Evolutionary conservation across 2,888 invertebrate species (phyloP).

Genomic region (Phengaris arion): DNA sequence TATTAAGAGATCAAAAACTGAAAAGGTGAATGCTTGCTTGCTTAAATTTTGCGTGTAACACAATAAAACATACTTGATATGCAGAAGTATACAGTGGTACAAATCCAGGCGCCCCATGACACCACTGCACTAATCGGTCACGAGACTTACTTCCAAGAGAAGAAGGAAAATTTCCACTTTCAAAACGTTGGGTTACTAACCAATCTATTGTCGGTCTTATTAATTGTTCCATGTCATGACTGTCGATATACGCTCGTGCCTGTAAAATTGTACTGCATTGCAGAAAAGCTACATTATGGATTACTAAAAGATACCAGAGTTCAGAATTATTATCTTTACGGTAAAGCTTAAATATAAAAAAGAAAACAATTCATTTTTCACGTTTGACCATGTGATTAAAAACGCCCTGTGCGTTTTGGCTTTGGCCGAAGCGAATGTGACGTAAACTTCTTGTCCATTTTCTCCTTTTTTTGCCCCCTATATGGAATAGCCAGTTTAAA

Average conservation of each 20-base stretch:
- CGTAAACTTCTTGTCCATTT: too few species aligned
- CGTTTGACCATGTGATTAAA: too few species aligned
- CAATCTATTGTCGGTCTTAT: conserved; percentile 84
- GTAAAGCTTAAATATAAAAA: too few species aligned
- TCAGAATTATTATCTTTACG: too few species aligned
- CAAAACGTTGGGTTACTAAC: conserved; percentile 77
- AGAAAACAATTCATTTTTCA: too few species aligned
- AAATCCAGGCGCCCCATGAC: conserved; percentile 95
- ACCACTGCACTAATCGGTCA: conserved; percentile 94
- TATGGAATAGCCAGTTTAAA: too few species aligned
- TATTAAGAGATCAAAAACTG: too few species aligned
- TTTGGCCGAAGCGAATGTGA: too few species aligned
- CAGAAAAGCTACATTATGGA: neutral
- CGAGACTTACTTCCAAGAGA: conserved; percentile 82
- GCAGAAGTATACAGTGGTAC: conserved; percentile 84
- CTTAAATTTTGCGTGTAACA: neutral
- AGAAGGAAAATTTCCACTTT: conserved; percentile 87
- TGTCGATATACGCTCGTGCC: conserved; percentile 78
- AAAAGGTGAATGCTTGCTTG: too few species aligned
- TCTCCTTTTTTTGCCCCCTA: too few species aligned
- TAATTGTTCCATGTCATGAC: conserved; percentile 76
- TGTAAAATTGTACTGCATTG: conserved; percentile 47
- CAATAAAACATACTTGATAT: conserved; percentile 74
- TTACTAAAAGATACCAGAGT: too few species aligned
- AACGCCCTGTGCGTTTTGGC: too few species aligned